Conservation (phyloP, 2,888 invertebrate genomes). For the Eumacrocentrus americanus region DNA sequence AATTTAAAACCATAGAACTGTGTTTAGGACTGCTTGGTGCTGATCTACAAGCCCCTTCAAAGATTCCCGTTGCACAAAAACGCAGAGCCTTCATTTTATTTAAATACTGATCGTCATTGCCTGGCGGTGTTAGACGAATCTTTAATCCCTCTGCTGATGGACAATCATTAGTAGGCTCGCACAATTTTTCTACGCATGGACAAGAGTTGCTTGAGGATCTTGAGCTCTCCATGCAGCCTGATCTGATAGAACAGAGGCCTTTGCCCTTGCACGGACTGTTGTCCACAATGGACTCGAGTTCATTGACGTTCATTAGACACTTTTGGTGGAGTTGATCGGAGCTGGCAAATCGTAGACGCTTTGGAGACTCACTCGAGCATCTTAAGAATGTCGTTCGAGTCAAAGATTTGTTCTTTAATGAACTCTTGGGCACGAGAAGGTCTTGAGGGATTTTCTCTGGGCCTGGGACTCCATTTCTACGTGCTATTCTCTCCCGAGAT, state of each 20-base stretch:
- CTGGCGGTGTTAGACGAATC: background rate
- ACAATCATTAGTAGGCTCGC: slow-evolving; percentile 28
- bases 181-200: slow-evolving; percentile 72
- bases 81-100: slow-evolving; percentile 30
- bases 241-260: slow-evolving; percentile 57
- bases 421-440: slow-evolving; percentile 66
- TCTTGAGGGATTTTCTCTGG: slow-evolving; percentile 28
- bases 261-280: slow-evolving; percentile 64
- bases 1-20: slow-evolving; percentile 41
- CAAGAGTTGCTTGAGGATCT: slow-evolving; percentile 70
- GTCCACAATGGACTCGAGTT: slow-evolving; percentile 67
- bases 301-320: slow-evolving; percentile 61
- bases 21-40: slow-evolving; percentile 52
- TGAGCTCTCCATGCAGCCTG: slow-evolving; percentile 41
- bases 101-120: slow-evolving; percentile 12
- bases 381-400: slow-evolving; percentile 60
- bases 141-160: background rate
- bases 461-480: slow-evolving; percentile 53
- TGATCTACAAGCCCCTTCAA: slow-evolving; percentile 46
- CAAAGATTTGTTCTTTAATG: slow-evolving; percentile 73
- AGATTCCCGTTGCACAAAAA: slow-evolving; percentile 33
- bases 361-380: slow-evolving; percentile 85
- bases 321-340: slow-evolving; percentile 70
- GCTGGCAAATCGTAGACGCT: slow-evolving; percentile 79
- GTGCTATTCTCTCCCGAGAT: slow-evolving; percentile 63